phyloP scores from a whole-genome alignment of 2,888 invertebrate genomes.

The Caenorhabditis angaria region DNA sequence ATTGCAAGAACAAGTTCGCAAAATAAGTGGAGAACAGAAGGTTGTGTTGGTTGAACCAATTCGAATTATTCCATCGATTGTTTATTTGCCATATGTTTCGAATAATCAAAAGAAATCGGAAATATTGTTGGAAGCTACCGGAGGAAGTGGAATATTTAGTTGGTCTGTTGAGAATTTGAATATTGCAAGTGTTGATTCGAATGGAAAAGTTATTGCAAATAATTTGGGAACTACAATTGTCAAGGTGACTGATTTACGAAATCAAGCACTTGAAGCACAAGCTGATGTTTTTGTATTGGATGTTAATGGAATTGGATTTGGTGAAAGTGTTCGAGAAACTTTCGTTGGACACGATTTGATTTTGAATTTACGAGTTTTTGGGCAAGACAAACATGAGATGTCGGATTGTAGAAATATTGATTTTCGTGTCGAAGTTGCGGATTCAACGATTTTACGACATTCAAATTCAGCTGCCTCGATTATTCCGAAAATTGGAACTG shows the following conservation, averaged over 20 bases:
- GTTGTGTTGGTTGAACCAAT: conserved; percentile 59
- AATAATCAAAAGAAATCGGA: conserved; percentile 23
- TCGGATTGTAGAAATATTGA: conserved; percentile 55
- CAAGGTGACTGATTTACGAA: conserved; percentile 55
- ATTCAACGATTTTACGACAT: conserved; percentile 42
- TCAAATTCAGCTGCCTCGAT: conserved; percentile 7
- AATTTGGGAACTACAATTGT: conserved; percentile 54
- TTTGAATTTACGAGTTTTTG: conserved; percentile 56
- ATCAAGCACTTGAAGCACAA: conserved; percentile 38
- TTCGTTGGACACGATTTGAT: conserved; percentile 52
- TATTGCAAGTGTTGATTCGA: conserved; percentile 50
- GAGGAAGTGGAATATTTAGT: conserved; percentile 60
- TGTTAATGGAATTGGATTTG: conserved; percentile 54
- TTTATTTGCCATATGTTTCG: conserved; percentile 59
- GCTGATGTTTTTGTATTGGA: conserved; percentile 57
- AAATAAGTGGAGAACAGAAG: conserved; percentile 58
- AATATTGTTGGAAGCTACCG: conserved; percentile 38
- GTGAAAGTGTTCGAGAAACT: conserved; percentile 60
- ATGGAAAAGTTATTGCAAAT: conserved; percentile 48
- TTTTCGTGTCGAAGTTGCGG: conserved; percentile 38
- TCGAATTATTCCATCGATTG: conserved; percentile 45
- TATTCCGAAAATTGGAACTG: conserved; percentile 51
- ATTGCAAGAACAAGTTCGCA: conserved; percentile 15
- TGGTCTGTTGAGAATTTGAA: conserved; percentile 53
- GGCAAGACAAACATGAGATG: conserved; percentile 29